These are phyloP conservation scores for Platorchestia sp. DNA, from an alignment of 1,140 invertebrate species.

Conservation along the genomic window DNA sequence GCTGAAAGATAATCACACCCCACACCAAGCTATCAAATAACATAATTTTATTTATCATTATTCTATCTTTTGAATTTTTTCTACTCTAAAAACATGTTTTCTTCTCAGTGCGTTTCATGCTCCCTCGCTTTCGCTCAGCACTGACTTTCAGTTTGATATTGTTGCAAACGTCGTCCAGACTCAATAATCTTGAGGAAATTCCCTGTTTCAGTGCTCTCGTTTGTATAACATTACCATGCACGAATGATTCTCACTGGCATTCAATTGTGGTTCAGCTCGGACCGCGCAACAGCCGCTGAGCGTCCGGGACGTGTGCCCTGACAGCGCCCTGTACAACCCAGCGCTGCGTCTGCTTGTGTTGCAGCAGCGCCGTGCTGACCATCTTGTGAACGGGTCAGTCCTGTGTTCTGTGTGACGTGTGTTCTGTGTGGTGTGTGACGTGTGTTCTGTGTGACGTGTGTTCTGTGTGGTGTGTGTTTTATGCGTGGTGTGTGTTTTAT, in stretches of 20 bases:
- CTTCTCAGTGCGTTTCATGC: background rate
- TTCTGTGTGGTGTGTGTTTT: too few relatives aligned
- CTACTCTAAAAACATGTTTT: background rate
- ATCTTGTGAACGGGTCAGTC: background rate
- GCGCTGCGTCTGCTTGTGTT: background rate
- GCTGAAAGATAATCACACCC: too few relatives aligned
- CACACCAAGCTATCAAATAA: too few relatives aligned
- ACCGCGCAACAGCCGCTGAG: background rate
- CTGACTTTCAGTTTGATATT: background rate
- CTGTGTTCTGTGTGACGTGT: too few relatives aligned
- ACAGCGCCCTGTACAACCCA: slow-evolving; percentile 7
- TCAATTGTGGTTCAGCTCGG: background rate
- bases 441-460: too few relatives aligned
- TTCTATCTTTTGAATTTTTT: background rate
- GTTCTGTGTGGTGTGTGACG: too few relatives aligned
- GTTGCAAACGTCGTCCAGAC: background rate
- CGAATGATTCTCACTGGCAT: background rate
- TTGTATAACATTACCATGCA: background rate
- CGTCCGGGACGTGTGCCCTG: background rate
- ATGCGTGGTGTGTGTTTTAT: too few relatives aligned
- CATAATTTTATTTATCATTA: too few relatives aligned
- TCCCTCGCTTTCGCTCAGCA: too few relatives aligned
- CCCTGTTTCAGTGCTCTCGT: background rate
- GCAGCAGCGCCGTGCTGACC: background rate
- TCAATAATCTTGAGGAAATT: background rate